phyloP scores from a whole-genome alignment of 92 coral and sea anemone genomes.

The Siderastrea siderea region DNA sequence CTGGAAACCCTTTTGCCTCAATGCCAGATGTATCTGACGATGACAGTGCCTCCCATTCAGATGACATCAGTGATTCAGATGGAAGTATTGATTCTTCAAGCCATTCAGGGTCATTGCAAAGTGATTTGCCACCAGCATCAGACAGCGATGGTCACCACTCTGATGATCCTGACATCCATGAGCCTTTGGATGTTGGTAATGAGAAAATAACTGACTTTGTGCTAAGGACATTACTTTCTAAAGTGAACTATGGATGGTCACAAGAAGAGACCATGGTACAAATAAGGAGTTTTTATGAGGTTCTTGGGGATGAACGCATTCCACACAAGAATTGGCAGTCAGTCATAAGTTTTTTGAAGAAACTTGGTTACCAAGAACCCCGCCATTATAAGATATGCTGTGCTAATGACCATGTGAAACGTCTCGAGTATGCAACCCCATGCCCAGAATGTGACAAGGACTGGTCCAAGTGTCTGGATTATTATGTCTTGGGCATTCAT shows the following conservation, averaged over 20 bases:
- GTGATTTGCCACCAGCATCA: background rate
- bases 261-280: conserved; percentile 8
- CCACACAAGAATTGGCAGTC: conserved; percentile 71
- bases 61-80: background rate
- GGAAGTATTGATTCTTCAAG: background rate
- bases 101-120: background rate
- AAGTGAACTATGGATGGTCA: conserved; percentile 50
- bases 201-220: conserved; percentile 24
- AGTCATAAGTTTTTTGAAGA: conserved; percentile 57
- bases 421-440: conserved; percentile 36
- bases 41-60: background rate
- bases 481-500: conserved; percentile 71
- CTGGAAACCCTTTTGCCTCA: background rate
- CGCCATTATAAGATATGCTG: conserved; percentile 72
- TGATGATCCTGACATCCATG: conserved; percentile 17
- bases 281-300: conserved; percentile 60
- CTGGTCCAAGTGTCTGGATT: conserved; percentile 52
- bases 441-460: conserved; percentile 71
- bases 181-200: background rate
- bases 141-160: background rate
- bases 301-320: conserved; percentile 56
- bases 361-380: conserved; percentile 63
- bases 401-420: conserved; percentile 61
- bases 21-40: background rate
- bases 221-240: conserved; percentile 46